These are phyloP conservation scores for Drosophila subpulchrella DNA, from an alignment of 1,140 invertebrate genomes.

Conservation along the genomic window DNA sequence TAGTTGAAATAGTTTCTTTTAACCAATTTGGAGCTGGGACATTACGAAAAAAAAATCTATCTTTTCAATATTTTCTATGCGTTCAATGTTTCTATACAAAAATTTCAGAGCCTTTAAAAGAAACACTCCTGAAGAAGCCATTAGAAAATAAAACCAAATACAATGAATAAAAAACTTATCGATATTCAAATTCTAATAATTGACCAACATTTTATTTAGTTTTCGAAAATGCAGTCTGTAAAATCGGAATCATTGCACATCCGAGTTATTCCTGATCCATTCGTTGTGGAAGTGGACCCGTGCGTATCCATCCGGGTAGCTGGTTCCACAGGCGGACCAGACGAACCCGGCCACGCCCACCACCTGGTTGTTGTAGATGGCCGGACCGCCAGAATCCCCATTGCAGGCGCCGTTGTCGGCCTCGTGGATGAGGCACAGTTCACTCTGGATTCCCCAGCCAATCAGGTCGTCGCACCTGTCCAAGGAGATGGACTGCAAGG, in stretches of 20 bases:
- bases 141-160: too few relatives aligned
- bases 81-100: too few relatives aligned
- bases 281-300: conserved; percentile 81
- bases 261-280: conserved; percentile 82
- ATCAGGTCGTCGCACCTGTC: conserved; percentile 37
- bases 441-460: conserved; percentile 20
- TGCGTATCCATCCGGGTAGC: conserved; percentile 86
- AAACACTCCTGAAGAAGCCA: too few relatives aligned
- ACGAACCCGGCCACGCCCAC: conserved; percentile 72
- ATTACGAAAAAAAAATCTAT: too few relatives aligned
- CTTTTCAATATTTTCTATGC: too few relatives aligned
- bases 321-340: conserved; percentile 54
- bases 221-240: neutral
- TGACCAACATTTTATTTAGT: neutral
- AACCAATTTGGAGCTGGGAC: too few relatives aligned
- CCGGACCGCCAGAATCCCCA: conserved; percentile 75
- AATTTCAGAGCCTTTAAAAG: too few relatives aligned
- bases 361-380: conserved; percentile 63
- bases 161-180: neutral
- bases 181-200: neutral
- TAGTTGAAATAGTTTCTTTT: too few relatives aligned
- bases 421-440: conserved; percentile 64
- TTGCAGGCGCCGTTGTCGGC: conserved; percentile 64
- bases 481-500: conserved; percentile 44
- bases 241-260: neutral